phyloP scores from a whole-genome alignment of 2,113 vertebrate species.

The Centrocercus urophasianus region DNA sequence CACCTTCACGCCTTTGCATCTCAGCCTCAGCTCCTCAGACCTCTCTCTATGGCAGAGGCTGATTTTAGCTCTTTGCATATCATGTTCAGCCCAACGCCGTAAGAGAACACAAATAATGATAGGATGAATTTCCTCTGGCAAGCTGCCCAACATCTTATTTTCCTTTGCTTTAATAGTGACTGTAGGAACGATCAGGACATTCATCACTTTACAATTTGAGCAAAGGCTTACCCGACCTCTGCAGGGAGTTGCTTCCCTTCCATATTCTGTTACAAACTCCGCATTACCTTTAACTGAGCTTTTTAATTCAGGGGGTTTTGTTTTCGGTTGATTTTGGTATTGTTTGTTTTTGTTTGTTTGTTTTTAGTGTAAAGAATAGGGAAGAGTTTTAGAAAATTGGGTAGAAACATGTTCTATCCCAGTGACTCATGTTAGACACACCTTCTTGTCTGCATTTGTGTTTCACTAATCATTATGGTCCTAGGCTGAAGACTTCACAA shows the following conservation, averaged over 20 bases:
- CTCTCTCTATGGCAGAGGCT: neutral
- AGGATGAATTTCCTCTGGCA: neutral
- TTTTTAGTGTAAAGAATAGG: neutral
- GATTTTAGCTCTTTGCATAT: neutral
- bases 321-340: too few relatives aligned
- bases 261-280: neutral
- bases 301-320: neutral
- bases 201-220: neutral
- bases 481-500: neutral
- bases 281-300: neutral
- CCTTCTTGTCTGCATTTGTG: neutral
- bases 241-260: neutral
- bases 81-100: fast-evolving
- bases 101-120: fast-evolving
- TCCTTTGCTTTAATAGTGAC: neutral
- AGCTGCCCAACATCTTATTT: neutral
- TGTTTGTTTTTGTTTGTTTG: too few relatives aligned
- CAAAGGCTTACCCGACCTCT: neutral
- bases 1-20: neutral
- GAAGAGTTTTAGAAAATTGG: neutral
- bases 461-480: neutral
- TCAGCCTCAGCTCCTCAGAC: fast-evolving
- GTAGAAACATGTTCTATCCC: neutral
- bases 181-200: neutral
- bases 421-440: neutral